These are phyloP conservation scores for Lepetodrilus schrolli DNA, from an alignment of 2,888 invertebrate species.

Conservation along the genomic window DNA sequence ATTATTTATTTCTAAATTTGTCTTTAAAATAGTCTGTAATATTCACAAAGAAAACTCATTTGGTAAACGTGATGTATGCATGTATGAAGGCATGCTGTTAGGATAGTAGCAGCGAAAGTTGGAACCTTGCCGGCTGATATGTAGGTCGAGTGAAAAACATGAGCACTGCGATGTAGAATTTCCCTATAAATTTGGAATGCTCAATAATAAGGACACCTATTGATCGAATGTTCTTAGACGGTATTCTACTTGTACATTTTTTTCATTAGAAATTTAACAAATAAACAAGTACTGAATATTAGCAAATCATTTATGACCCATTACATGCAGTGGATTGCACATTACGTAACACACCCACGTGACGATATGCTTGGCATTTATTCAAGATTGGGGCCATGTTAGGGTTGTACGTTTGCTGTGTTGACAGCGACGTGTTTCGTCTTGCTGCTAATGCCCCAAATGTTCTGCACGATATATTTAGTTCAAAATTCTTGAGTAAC, in stretches of 20 bases:
- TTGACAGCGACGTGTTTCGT: too few relatives aligned
- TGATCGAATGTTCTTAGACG: too few relatives aligned
- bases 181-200: too few relatives aligned
- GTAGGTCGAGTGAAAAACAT: constrained; percentile 16
- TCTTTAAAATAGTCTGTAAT: too few relatives aligned
- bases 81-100: neutral
- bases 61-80: neutral
- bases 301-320: neutral
- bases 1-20: too few relatives aligned
- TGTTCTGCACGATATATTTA: too few relatives aligned
- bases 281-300: neutral
- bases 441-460: too few relatives aligned
- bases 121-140: constrained; percentile 23
- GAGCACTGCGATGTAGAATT: constrained; percentile 5
- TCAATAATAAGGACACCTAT: too few relatives aligned
- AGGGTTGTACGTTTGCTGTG: neutral
- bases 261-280: neutral
- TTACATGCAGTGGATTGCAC: constrained; percentile 13
- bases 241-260: too few relatives aligned
- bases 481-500: too few relatives aligned
- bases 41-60: neutral
- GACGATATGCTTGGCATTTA: constrained; percentile 23
- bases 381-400: neutral
- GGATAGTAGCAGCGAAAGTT: neutral
- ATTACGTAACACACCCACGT: constrained; percentile 19